These are phyloP conservation scores for Heliocidaris erythrogramma DNA, from an alignment of 35 echinoderm and acorn worm genomes.

Conservation along the genomic window DNA sequence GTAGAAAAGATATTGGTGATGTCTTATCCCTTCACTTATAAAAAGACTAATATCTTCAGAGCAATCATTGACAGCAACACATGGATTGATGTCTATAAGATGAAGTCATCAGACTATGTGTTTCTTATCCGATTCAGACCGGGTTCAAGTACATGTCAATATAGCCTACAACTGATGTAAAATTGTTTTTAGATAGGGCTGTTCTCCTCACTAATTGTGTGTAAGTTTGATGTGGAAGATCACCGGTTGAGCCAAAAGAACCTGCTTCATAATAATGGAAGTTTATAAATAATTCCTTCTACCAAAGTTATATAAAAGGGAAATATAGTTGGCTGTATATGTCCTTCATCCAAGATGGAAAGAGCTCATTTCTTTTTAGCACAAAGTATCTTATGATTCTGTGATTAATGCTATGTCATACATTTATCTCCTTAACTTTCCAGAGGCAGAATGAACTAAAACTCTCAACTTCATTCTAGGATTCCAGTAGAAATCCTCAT, in stretches of 20 bases:
- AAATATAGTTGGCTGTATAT: no score
- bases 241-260: no score
- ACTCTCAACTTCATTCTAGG: no score
- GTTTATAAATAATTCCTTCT: no score
- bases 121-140: neutral
- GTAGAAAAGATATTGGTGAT: neutral
- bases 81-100: neutral
- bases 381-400: neutral
- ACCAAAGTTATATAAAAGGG: no score
- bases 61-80: neutral
- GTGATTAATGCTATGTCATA: neutral
- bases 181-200: no score
- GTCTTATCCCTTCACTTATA: neutral
- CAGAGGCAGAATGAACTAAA: no score
- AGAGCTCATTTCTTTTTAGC: neutral
- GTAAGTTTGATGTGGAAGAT: no score
- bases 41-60: neutral
- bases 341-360: no score
- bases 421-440: neutral
- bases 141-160: neutral
- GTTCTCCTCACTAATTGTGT: no score
- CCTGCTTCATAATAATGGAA: no score
- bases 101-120: neutral
- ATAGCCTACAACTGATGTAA: neutral
- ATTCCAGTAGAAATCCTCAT: no score